Evolutionary conservation across 2,888 invertebrate species (phyloP), one percentile per base, ranked within the genome.

Genomic region (Mechanitis mazaeus): DNA sequence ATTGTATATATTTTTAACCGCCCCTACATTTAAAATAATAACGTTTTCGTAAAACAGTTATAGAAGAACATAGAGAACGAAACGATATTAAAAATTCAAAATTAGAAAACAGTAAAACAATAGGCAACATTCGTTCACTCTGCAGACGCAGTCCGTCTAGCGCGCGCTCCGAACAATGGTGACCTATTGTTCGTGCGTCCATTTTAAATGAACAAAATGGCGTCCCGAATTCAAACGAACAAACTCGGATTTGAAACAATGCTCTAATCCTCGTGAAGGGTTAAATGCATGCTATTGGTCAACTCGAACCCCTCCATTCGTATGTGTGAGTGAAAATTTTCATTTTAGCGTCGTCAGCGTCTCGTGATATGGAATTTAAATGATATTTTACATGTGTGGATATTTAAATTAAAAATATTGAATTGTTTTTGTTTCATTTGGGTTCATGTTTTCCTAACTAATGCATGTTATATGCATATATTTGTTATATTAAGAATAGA

Each of bases 151-250:
- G 78, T 79, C 80, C 79, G 79, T 78, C 79, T 77, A 78, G 77
- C 77, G 77, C 79, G 73, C 73, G 76, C 74, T 64, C 64, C 68
- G 81, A 85, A 89, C 87, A 90, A 88, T 85, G 78, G 84, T 72
- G 68, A 69, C 69, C 84, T 80, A 88, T 88, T 90, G 88, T 90
- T 80, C 78, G 78, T 76, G 72, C 87, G 89, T 88, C 90, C 87
- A 87, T 90, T 88, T 87, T 87, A 89, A 88, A 88, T 86, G 85
- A 88, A 84, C 86, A 89, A 89, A 87, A 90, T 90, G 89, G 89
- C 74, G 72, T 65, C 68, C 71, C 72, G 72, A 85, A 84, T 84
- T 84, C 83, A 83, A 69, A 68, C 68, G 70, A 66, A 66, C 69
- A 76, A 79, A 81, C 79, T 78, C 74, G 68, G 75, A 78, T 85